Conservation (phyloP, 2,113 vertebrate genomes). For the Elephas maximus region DNA sequence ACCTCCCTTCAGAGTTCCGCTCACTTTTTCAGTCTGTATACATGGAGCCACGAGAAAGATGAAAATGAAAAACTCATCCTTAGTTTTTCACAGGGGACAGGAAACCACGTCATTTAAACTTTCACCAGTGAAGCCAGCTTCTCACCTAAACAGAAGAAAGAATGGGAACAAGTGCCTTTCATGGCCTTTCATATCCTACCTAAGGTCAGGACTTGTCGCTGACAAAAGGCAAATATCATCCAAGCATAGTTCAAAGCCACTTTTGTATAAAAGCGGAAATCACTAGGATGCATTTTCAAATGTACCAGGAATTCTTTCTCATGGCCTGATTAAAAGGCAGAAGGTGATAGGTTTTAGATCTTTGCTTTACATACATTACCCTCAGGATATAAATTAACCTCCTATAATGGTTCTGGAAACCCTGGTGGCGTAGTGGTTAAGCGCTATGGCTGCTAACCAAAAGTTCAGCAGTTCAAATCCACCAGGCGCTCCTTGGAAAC, state of each 20-base stretch:
- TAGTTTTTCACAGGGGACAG: background rate
- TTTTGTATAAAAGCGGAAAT: slow-evolving; percentile 32
- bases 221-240: slow-evolving; percentile 58
- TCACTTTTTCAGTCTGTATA: background rate
- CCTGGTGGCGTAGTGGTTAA: too few species aligned
- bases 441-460: too few species aligned
- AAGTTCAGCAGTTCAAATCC: too few species aligned
- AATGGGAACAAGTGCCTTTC: background rate
- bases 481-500: too few species aligned
- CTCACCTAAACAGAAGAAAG: background rate
- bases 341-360: slow-evolving; percentile 27
- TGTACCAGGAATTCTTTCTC: slow-evolving; percentile 20
- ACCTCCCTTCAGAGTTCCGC: background rate
- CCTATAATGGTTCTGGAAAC: background rate
- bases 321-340: slow-evolving; percentile 23
- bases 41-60: background rate
- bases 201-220: slow-evolving; percentile 49
- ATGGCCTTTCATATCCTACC: slow-evolving; percentile 32
- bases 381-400: slow-evolving; percentile 55
- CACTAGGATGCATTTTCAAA: slow-evolving; percentile 18
- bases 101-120: slow-evolving; percentile 79
- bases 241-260: slow-evolving; percentile 54
- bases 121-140: slow-evolving; percentile 36
- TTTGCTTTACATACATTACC: slow-evolving; percentile 13
- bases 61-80: background rate